Base-by-base conservation (phyloP, 1,140 invertebrate species). In the Asbolus verrucosus region DNA sequence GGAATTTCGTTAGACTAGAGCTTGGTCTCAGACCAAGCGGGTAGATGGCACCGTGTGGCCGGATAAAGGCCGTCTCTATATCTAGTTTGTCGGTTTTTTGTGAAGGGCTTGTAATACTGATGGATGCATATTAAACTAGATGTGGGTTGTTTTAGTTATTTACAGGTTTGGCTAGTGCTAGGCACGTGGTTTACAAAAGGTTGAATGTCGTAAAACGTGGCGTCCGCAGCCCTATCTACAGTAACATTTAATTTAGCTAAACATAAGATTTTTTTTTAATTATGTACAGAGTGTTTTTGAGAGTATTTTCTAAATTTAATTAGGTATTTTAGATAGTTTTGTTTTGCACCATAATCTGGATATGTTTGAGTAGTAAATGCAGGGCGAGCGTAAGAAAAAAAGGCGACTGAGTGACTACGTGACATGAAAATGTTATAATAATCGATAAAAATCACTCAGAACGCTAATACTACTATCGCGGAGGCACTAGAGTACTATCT, bases 401-500 rank as follows among this genome's bases (percentile, higher is more conserved):
- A 66, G 68, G 73, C 73, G 73, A 65, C 59, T 38, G 66, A 70
- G 68, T 46, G 70, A 61, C 18, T 6, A 65, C 39, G 59, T 62
- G 60, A 41, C 33, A 38, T 38, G 61, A 63, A 14, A 63, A 62
- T 38, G 36, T 62, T 62, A 18, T 16, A 15, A 15, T 19, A 62
- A 62, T 39, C 59, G 59, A 65, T 65, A 19, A 41, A 43, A 39
- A 65, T 63, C 33, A 31, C 70, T 67, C 67, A 59, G 62, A 43
- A 59, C 74, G 76, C 77, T 78, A 77, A 79, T 76, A 75, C 75
- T 76, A 76, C 72, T 65, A 70, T 72, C 76, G 76, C 77, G 69
- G 78, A 79, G 78, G 78, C 78, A 79, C 78, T 79, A 79, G 76
- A 76, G 73, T 75, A 75, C 77, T 73, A 74, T 77, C 69, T 70